Conservation (phyloP, 2,888 invertebrate genomes). For the Elgonia sp. region DNA sequence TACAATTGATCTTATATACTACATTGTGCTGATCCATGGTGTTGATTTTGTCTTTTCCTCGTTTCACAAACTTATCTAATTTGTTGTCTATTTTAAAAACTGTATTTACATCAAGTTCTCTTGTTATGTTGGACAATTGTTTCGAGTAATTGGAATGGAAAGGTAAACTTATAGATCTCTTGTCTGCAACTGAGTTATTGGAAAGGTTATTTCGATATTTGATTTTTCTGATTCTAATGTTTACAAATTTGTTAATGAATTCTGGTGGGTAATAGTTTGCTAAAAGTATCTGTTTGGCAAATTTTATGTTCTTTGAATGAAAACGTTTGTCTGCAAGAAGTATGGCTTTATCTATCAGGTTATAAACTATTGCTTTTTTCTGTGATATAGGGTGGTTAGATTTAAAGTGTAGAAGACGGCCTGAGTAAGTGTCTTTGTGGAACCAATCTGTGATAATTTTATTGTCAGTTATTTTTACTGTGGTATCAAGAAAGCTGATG, state of each 20-base stretch:
- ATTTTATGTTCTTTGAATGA: neutral
- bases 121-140: neutral
- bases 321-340: neutral
- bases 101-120: no score
- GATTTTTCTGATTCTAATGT: no score
- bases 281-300: neutral
- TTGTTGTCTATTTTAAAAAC: no score
- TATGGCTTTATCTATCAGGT: constrained; percentile 17
- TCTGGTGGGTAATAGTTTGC: neutral
- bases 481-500: constrained; percentile 19
- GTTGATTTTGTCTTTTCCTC: neutral
- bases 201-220: no score
- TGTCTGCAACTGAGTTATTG: no score
- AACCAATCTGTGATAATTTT: constrained; percentile 18
- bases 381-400: constrained; percentile 16
- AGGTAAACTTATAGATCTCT: no score
- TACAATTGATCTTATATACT: neutral
- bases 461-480: neutral
- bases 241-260: no score
- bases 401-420: constrained; percentile 3
- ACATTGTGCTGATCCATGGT: neutral
- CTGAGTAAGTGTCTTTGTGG: constrained; percentile 16
- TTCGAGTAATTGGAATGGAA: neutral
- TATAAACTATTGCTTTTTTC: constrained; percentile 22
- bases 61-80: neutral